A percentile compares a stretch with the other conserved stretches of the same genome.
Evolutionary conservation across 1,140 invertebrate species (phyloP).

Genomic region (Bombus polaris): DNA sequence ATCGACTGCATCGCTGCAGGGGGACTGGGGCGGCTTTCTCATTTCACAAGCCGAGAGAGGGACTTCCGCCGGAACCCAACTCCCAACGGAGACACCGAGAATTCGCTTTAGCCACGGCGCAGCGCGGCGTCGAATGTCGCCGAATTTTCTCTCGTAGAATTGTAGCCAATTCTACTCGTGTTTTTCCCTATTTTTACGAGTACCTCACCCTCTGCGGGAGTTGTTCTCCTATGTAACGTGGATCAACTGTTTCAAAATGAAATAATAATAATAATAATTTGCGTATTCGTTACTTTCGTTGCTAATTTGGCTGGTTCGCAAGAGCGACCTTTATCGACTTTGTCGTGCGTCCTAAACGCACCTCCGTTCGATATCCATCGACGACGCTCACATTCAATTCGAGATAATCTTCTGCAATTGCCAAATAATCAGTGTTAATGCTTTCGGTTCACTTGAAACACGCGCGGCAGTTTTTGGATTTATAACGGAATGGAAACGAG

Average conservation of each 20-base stretch:
- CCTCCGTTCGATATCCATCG: neutral
- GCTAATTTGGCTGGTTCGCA: too few relatives aligned
- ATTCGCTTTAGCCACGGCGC: slow-evolving; percentile 45
- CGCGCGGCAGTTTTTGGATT: neutral
- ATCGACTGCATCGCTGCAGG: slow-evolving; percentile 55
- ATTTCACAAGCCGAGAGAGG: slow-evolving; percentile 67
- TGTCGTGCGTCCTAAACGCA: neutral
- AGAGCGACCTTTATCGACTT: neutral
- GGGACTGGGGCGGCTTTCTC: slow-evolving; percentile 61
- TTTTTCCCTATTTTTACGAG: neutral
- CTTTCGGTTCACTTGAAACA: neutral
- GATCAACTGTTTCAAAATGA: too few relatives aligned
- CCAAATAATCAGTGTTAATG: neutral
- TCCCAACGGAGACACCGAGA: slow-evolving; percentile 49
- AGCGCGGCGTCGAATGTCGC: too few relatives aligned
- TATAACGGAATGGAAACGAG: neutral
- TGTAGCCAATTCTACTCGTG: slow-evolving; percentile 23
- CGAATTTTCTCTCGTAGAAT: neutral
- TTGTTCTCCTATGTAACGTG: too few relatives aligned
- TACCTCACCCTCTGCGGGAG: neutral
- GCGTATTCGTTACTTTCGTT: neutral
- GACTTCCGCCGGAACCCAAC: slow-evolving; percentile 64
- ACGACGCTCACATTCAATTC: neutral
- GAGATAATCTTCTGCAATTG: neutral
- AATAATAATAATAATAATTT: too few relatives aligned